Evolutionary conservation across 2,113 vertebrate genomes (phyloP), one percentile per base, ranked within the genome.

Genomic region (Rhinoderma darwinii): DNA sequence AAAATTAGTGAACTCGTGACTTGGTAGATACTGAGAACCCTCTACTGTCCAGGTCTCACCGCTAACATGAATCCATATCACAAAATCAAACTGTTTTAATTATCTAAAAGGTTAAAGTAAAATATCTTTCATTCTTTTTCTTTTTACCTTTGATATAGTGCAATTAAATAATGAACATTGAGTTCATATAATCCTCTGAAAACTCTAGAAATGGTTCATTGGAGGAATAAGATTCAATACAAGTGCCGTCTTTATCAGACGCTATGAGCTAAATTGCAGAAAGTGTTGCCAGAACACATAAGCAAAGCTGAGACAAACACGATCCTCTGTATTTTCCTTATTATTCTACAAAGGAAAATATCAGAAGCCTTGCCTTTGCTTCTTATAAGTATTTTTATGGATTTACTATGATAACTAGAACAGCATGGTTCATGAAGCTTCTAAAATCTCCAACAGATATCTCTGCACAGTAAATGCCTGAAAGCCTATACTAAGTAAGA

Each of bases 171-270:
- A 72, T 72, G 35, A 72, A 39, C 27, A 10, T 22, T 37, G 32
- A 72, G 68, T 72, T 35, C n/a, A 39, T 39, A 30, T 72, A 18
- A 39, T 72, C 68, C 68, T 39, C 6, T 11, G 66, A 2, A 72
- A 8, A 72, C 2, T 5, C 25, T n/a, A 12, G 8, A 44, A 14
- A 43, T 15, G 25, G 8, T 44, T 43, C 4, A 44, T 27, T 27
- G 72, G 72, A 74, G 39, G 11, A 74, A 74, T 74, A 74, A n/a
- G 41, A 74, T 74, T 74, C 72, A 74, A 44, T 74, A 27, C 39
- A 27, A 74, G 72, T 43, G 72, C 39, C 27, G 11, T n/a, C 25
- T 74, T 43, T 74, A 44, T 74, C 20, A 44, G 22, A 41, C 41
- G 18, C 70, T 25, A 41, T 3, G 37, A 44, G 44, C 39, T 44